Evolutionary conservation across 2,113 vertebrate genomes (phyloP).

Genomic region (Saccopteryx leptura): DNA sequence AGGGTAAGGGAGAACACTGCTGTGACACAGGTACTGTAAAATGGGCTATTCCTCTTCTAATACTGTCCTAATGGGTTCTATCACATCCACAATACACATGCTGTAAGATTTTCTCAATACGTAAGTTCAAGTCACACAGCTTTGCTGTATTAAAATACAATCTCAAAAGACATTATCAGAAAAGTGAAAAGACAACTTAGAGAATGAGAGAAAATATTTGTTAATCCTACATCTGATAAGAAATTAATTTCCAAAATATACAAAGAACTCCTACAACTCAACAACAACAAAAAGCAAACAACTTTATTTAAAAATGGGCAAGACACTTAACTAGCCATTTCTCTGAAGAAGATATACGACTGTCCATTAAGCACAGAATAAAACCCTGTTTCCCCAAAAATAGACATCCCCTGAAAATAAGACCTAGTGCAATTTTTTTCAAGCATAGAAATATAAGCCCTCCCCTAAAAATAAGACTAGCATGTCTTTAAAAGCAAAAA

Average conservation of each 20-base stretch:
- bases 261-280: not conserved
- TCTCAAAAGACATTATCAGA: not conserved
- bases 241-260: conserved; percentile 24
- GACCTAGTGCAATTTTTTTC: too few species aligned
- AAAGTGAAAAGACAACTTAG: conserved; percentile 27
- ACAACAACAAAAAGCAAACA: not conserved
- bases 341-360: not conserved
- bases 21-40: not conserved
- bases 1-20: not conserved
- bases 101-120: not conserved
- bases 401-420: too few species aligned
- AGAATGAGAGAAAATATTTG: conserved; percentile 23
- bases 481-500: too few species aligned
- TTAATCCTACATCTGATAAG: not conserved
- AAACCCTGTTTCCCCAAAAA: not conserved
- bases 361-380: not conserved
- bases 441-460: too few species aligned
- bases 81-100: not conserved
- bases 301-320: not conserved
- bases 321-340: conserved; percentile 9
- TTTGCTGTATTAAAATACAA: conserved; percentile 33
- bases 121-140: not conserved
- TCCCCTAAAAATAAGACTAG: too few species aligned
- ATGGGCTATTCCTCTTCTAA: not conserved
- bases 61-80: not conserved